Evolutionary conservation across 2,888 invertebrate species (phyloP).

Genomic region (Clivina fossor): DNA sequence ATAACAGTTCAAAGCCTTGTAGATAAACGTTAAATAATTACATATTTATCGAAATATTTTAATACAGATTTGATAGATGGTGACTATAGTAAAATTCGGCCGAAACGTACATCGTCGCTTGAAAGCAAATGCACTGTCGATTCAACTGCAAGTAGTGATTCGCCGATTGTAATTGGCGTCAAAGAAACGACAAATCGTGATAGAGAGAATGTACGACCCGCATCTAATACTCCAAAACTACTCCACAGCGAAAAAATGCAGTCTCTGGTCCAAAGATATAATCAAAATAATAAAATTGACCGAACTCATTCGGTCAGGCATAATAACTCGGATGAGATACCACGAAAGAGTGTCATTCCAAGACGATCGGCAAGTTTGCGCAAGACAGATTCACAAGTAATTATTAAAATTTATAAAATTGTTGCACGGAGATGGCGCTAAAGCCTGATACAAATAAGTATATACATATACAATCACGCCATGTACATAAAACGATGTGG

Average conservation of each 20-base stretch:
- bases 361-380: constrained; percentile 51
- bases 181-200: constrained; percentile 22
- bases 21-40: neutral
- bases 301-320: constrained; percentile 45
- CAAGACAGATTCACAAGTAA: constrained; percentile 49
- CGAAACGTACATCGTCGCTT: constrained; percentile 42
- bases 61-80: constrained; percentile 21
- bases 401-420: too few relatives aligned
- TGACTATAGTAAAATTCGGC: constrained; percentile 39
- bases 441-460: too few relatives aligned
- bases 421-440: too few relatives aligned
- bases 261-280: constrained; percentile 45
- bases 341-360: constrained; percentile 50
- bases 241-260: constrained; percentile 39
- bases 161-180: constrained; percentile 50
- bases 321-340: constrained; percentile 40
- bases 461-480: too few relatives aligned
- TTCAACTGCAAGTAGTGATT: constrained; percentile 50
- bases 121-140: constrained; percentile 57
- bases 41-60: neutral
- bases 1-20: too few relatives aligned
- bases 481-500: too few relatives aligned
- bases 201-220: neutral
- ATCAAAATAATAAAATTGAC: constrained; percentile 44
- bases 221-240: constrained; percentile 35